Evolutionary conservation across 2,113 vertebrate genomes (phyloP), one percentile per base, ranked within the genome.

Genomic region (Tenrec ecaudatus): DNA sequence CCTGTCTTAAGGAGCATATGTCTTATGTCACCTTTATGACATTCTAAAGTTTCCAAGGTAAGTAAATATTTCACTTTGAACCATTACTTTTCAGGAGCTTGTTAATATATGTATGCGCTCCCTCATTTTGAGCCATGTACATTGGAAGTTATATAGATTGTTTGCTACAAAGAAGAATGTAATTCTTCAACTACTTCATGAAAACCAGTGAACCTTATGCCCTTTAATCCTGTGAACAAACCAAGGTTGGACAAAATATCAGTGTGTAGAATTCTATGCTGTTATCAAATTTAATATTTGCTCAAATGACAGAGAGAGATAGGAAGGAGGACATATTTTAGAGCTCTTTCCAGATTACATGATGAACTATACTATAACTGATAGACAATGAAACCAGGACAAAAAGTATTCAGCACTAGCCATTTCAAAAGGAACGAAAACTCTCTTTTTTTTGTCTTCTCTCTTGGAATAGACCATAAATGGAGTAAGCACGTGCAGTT

Each of bases 381-480:
- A 90, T 75, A 86, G 58, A 38, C 80, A 90, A 66, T 27, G 33
- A 73, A 86, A 62, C 27, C 58, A 78, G 16, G 86, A 78, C 17
- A 94, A 93, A 90, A 79, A 79, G 6, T 80, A 25, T 93, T 78
- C 92, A 25, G 16, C 29, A 57, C 40, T 75, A 23, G 9, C 7
- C 57, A 62, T 73, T 86, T 22, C 47, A n/a, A 93, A 85, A 64
- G 69, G 62, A 83, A 57, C 84, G 78, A 31, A 89, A 88, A 96
- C 90, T 53, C 47, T 53, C n/a, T n/a, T n/a, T 84, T 90, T 96
- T 84, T 78, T 89, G n/a, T 43, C 53, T 69, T 96, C 68, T 95
- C 81, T 94, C 68, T 95, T 43, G 86, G 90, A 96, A 97, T 96
- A 97, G 97, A 95, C 36, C 87, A 88, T 97, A 90, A 92, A 78